Percentiles rank a stretch among this genome's conserved stretches.
Conservation (phyloP, 2,888 invertebrate species). For the Tillus elongatus region DNA sequence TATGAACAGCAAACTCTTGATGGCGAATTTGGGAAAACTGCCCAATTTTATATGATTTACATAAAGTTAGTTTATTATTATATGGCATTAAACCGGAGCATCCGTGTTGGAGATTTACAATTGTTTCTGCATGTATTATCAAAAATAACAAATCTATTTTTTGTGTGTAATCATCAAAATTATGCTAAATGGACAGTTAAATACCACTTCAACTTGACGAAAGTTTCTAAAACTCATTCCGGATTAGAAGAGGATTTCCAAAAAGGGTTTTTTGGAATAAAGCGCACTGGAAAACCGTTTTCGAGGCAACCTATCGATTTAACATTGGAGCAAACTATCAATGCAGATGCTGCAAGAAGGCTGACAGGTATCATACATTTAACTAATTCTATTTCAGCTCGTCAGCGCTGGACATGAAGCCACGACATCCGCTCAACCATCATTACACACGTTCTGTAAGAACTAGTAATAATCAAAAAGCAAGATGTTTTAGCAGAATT, state of each 20-base stretch:
- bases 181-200: slow-evolving; percentile 28
- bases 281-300: slow-evolving; percentile 24
- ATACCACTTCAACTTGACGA: slow-evolving; percentile 26
- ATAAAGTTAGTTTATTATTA: slow-evolving; percentile 26
- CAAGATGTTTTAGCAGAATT: slow-evolving; percentile 21
- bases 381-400: slow-evolving; percentile 24
- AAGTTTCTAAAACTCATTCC: slow-evolving; percentile 27
- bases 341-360: slow-evolving; percentile 23
- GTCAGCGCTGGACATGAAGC: slow-evolving; percentile 27
- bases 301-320: slow-evolving; percentile 24
- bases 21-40: slow-evolving; percentile 16
- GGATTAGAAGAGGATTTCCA: slow-evolving; percentile 18
- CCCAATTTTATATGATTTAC: too few relatives aligned
- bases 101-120: slow-evolving; percentile 26
- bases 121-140: slow-evolving; percentile 24
- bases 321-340: slow-evolving; percentile 27
- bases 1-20: slow-evolving; percentile 19
- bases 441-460: slow-evolving; percentile 19
- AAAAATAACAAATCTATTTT: slow-evolving; percentile 29
- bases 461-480: slow-evolving; percentile 15
- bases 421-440: slow-evolving; percentile 19
- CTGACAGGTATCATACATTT: slow-evolving; percentile 21
- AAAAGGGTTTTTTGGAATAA: slow-evolving; percentile 11
- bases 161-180: slow-evolving; percentile 29
- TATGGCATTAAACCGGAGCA: slow-evolving; percentile 23